Conservation (phyloP, 37 sponge, comb jelly and placozoan genomes). For the Ephydatia muelleri region DNA sequence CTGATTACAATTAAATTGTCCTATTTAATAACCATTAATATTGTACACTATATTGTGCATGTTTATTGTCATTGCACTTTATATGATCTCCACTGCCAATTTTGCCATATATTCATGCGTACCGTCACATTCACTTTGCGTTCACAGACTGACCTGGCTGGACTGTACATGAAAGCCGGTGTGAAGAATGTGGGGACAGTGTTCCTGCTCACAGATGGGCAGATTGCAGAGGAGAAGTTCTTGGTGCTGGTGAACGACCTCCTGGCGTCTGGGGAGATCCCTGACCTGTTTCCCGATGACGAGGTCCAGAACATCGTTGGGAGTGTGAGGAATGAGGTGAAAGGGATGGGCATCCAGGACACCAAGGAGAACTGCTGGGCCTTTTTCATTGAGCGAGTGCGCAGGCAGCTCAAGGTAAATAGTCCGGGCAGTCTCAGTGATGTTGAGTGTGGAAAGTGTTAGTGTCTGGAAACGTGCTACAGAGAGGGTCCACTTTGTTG, state of each 20-base stretch:
- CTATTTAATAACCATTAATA: too few species aligned
- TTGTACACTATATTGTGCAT: too few species aligned
- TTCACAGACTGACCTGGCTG: constrained; percentile 87
- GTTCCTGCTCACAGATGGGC: constrained; percentile 97
- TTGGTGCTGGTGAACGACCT: constrained; percentile 96
- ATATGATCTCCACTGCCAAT: too few species aligned
- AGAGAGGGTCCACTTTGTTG: too few species aligned
- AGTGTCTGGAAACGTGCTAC: not conserved
- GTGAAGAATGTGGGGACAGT: constrained; percentile 96
- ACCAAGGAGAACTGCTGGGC: constrained; percentile 96
- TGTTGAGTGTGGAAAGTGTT: too few species aligned
- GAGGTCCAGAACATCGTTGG: constrained; percentile 80
- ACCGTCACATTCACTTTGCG: too few species aligned
- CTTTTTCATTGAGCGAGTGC: constrained; percentile 93
- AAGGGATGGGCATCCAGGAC: constrained; percentile 87
- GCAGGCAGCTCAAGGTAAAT: too few species aligned
- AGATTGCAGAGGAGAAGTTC: constrained; percentile 96
- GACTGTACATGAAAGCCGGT: constrained; percentile 95
- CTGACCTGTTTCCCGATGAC: constrained; percentile 84
- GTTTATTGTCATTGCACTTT: too few species aligned
- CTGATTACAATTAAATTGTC: too few species aligned
- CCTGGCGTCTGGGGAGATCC: constrained; percentile 97
- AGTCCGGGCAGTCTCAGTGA: not conserved
- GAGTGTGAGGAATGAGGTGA: constrained; percentile 91
- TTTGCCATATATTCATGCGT: too few species aligned